Conservation (phyloP, 2,888 invertebrate genomes). For the Laothoe populi region DNA sequence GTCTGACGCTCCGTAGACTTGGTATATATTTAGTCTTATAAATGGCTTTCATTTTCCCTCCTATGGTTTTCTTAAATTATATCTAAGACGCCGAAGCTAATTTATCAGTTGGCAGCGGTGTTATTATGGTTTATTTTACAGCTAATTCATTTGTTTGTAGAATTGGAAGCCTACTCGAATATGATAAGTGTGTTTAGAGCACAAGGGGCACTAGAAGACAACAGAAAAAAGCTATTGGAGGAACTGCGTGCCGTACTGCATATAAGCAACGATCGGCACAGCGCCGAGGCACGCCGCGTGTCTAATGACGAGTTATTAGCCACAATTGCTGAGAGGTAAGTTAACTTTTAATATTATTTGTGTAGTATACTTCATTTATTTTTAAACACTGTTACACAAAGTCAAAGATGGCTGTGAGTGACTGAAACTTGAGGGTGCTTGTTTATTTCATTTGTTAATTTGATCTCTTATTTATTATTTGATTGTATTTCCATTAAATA, state of each 20-base stretch:
- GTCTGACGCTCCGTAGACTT: constrained; percentile 93
- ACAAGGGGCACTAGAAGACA: constrained; percentile 93
- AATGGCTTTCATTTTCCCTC: constrained; percentile 84
- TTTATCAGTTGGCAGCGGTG: constrained; percentile 43
- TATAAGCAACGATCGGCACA: constrained; percentile 95
- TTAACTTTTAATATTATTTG: constrained; percentile 54
- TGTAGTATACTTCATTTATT: constrained; percentile 64
- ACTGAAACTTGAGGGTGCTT: constrained; percentile 49
- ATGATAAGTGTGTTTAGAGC: constrained; percentile 96
- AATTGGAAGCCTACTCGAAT: constrained; percentile 96
- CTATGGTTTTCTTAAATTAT: constrained; percentile 72
- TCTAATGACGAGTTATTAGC: constrained; percentile 95
- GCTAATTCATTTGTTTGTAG: constrained; percentile 82
- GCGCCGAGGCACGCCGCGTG: constrained; percentile 95
- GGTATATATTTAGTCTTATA: constrained; percentile 87
- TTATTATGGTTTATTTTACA: constrained; percentile 41
- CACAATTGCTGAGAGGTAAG: constrained; percentile 95
- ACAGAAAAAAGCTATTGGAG: constrained; percentile 92
- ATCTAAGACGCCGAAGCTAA: constrained; percentile 51
- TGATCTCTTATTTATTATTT: constrained; percentile 32
- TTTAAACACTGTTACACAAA: constrained; percentile 67
- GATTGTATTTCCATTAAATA: constrained; percentile 44
- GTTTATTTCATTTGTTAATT: constrained; percentile 35
- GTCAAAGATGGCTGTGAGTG: constrained; percentile 76
- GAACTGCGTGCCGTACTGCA: constrained; percentile 93